Evolutionary conservation across 2,888 invertebrate genomes (phyloP).

Genomic region (Cryptus viduatorius): DNA sequence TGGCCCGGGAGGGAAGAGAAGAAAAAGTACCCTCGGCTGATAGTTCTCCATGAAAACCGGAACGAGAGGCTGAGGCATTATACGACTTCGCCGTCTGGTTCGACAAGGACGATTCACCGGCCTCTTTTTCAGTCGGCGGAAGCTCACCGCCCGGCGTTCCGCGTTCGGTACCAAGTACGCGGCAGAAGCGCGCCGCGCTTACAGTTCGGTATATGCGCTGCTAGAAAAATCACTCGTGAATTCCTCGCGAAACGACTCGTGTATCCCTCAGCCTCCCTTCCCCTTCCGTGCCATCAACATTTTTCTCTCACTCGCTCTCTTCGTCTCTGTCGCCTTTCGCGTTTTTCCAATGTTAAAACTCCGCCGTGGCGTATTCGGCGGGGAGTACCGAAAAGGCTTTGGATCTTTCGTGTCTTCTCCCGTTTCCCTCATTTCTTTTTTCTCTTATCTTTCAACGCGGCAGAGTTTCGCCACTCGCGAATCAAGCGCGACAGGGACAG

Average conservation of each 20-base stretch:
- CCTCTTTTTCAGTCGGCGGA: conserved; percentile 40
- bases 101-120: conserved; percentile 60
- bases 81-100: conserved; percentile 62
- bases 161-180: conserved; percentile 12
- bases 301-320: conserved; percentile 22
- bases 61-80: conserved; percentile 52
- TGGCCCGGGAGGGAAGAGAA: conserved; percentile 5
- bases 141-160: conserved; percentile 24
- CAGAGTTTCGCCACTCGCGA: conserved; percentile 44
- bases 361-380: conserved; percentile 28
- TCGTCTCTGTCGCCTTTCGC: conserved; percentile 33
- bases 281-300: not conserved
- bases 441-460: conserved; percentile 63
- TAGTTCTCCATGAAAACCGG: conserved; percentile 48
- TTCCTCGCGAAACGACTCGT: conserved; percentile 59
- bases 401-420: conserved; percentile 37
- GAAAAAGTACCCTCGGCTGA: conserved; percentile 36
- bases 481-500: conserved; percentile 21
- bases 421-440: conserved; percentile 37
- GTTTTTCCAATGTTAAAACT: conserved; percentile 58
- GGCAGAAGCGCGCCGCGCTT: conserved; percentile 12
- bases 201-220: conserved; percentile 16
- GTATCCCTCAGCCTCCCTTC: conserved; percentile 28
- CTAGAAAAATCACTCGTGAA: conserved; percentile 63
- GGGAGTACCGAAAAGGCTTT: conserved; percentile 54